Evolutionary conservation across 1,140 invertebrate genomes (phyloP).

Genomic region (Eumeta japonica): DNA sequence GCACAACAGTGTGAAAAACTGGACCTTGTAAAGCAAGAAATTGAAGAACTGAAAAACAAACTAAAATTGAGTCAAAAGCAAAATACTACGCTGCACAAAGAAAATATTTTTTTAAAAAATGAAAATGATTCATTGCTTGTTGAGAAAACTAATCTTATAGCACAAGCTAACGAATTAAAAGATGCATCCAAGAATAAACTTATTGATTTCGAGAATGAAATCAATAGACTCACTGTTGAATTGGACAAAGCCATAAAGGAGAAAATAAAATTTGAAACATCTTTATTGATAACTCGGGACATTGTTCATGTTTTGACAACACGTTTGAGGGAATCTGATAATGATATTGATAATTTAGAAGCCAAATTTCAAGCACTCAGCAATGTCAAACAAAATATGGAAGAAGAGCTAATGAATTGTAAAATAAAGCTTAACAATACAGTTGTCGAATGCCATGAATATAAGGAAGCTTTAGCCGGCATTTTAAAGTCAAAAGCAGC

Average conservation of each 20-base stretch:
- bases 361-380: conserved; percentile 37
- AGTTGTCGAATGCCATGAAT: conserved; percentile 43
- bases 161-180: conserved; percentile 30
- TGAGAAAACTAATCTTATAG: conserved; percentile 21
- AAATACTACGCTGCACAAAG: conserved; percentile 24
- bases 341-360: conserved; percentile 46
- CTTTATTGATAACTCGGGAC: conserved; percentile 45
- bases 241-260: conserved; percentile 41
- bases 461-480: conserved; percentile 45
- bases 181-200: conserved; percentile 36
- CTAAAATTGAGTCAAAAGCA: conserved; percentile 28
- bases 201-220: conserved; percentile 44
- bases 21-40: conserved; percentile 31
- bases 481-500: conserved; percentile 49
- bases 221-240: conserved; percentile 41
- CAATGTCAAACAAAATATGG: conserved; percentile 33
- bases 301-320: conserved; percentile 49
- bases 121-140: conserved; percentile 24
- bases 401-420: conserved; percentile 34
- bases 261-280: conserved; percentile 51
- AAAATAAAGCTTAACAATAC: conserved; percentile 40
- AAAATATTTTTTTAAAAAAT: conserved; percentile 27
- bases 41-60: conserved; percentile 33
- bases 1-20: conserved; percentile 32
- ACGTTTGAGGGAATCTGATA: conserved; percentile 48